Percentiles rank a stretch among this genome's conserved stretches.
Conservation (phyloP, 2,888 invertebrate species). For the Brenthis daphne region DNA sequence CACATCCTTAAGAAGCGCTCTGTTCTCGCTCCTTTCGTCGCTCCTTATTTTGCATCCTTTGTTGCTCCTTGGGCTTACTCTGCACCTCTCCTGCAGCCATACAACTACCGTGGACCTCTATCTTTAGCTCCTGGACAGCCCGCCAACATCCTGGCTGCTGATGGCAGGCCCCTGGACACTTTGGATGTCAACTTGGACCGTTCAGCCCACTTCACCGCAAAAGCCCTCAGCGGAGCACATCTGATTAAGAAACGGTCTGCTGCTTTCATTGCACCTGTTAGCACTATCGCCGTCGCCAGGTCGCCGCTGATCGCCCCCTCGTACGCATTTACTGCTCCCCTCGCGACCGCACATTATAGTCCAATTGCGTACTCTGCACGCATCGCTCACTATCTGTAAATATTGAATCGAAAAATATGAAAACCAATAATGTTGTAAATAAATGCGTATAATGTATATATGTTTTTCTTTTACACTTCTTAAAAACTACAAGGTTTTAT, state of each 20-base stretch:
- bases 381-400: conserved; percentile 17
- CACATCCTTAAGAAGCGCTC: conserved; percentile 62
- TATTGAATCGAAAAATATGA: neutral
- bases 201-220: conserved; percentile 67
- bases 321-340: conserved; percentile 40
- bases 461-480: neutral
- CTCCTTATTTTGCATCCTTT: conserved; percentile 45
- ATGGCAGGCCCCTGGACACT: conserved; percentile 74
- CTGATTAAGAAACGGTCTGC: conserved; percentile 58
- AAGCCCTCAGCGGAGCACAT: conserved; percentile 60
- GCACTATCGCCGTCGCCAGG: conserved; percentile 44
- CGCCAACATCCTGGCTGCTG: conserved; percentile 69
- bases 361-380: conserved; percentile 31
- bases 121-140: conserved; percentile 75
- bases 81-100: conserved; percentile 45
- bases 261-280: conserved; percentile 44
- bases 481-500: neutral
- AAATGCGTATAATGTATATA: conserved; percentile 8
- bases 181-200: conserved; percentile 74
- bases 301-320: conserved; percentile 46
- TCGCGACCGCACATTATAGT: conserved; percentile 36
- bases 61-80: conserved; percentile 56
- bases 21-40: conserved; percentile 37
- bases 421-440: conserved; percentile 4
- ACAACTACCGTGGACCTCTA: conserved; percentile 55